Evolutionary conservation across 2,113 vertebrate species (phyloP).

Genomic region (Percina caprodes): DNA sequence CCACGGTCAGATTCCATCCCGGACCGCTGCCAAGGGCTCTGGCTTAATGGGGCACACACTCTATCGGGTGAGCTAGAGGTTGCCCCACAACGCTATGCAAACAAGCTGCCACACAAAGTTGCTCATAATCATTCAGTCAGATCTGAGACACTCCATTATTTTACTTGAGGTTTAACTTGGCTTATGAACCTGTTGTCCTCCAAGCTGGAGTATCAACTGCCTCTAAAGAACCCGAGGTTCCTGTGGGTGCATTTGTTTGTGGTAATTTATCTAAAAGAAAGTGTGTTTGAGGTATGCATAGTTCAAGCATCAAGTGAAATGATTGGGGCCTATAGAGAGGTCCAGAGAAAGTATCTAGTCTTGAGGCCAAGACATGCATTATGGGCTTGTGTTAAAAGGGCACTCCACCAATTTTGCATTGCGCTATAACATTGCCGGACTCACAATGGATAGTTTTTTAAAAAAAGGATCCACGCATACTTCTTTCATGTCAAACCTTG

Average conservation of each 20-base stretch:
- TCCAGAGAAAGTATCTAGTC: neutral
- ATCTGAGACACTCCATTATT: neutral
- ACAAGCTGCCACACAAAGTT: slow-evolving; percentile 10
- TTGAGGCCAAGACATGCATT: neutral
- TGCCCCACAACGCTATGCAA: slow-evolving; percentile 65
- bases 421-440: neutral
- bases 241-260: neutral
- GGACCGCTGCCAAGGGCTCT: too few species aligned
- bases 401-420: neutral
- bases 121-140: neutral
- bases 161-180: neutral
- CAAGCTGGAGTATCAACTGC: neutral
- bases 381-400: neutral
- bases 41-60: too few species aligned
- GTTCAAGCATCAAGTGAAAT: neutral
- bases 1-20: too few species aligned
- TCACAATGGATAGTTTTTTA: neutral
- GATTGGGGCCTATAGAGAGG: neutral
- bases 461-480: neutral
- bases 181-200: neutral
- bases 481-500: neutral
- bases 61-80: too few species aligned
- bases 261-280: neutral
- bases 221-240: neutral
- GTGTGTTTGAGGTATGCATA: neutral